Evolutionary conservation across 2,888 invertebrate genomes (phyloP).

Genomic region (Luperina nickerlii): DNA sequence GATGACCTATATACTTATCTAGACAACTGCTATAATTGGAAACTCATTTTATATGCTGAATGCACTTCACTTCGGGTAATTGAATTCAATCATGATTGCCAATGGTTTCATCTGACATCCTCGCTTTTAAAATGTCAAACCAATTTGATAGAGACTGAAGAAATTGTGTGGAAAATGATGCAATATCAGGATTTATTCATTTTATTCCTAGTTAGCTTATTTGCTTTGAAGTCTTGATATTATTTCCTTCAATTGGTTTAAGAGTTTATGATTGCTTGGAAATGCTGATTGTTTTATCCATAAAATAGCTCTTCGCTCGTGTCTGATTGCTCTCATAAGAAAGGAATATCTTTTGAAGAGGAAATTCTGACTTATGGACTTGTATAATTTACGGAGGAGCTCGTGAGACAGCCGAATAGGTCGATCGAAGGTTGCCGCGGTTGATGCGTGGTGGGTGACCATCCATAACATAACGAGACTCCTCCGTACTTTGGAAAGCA

Average conservation of each 20-base stretch:
- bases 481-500: too few species aligned
- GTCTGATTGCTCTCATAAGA: background rate
- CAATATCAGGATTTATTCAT: background rate
- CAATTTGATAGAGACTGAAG: slow-evolving; percentile 34
- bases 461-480: too few species aligned
- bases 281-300: background rate
- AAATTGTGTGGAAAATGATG: slow-evolving; percentile 4
- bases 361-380: background rate
- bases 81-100: slow-evolving; percentile 43
- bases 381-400: background rate
- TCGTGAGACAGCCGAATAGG: too few species aligned
- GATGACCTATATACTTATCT: slow-evolving; percentile 23
- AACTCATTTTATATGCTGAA: slow-evolving; percentile 29
- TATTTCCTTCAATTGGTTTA: background rate
- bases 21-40: slow-evolving; percentile 10
- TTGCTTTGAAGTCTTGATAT: background rate
- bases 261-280: background rate
- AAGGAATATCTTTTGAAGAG: background rate
- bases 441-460: too few species aligned
- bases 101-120: slow-evolving; percentile 43
- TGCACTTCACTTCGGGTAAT: slow-evolving; percentile 42
- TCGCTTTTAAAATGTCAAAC: slow-evolving; percentile 47
- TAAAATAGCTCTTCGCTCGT: background rate
- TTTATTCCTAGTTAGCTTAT: background rate
- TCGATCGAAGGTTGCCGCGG: too few species aligned